phyloP scores from a whole-genome alignment of 2,888 invertebrate genomes.

The Cryptops parisi region DNA sequence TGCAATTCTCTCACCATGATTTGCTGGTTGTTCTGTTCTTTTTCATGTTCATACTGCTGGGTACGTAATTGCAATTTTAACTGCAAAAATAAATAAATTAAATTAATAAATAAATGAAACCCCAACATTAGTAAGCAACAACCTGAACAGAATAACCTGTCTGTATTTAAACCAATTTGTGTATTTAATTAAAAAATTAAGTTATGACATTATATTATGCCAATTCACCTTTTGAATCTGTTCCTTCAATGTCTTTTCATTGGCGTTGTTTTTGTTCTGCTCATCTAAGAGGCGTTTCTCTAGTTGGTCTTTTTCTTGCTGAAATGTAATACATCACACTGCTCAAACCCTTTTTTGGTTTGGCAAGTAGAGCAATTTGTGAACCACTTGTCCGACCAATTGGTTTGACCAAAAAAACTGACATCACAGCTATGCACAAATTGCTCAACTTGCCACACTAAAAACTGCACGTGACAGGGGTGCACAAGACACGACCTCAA shows the following conservation, averaged over 20 bases:
- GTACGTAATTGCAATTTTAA: constrained; percentile 55
- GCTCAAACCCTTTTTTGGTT: too few species aligned
- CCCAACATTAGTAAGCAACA: too few species aligned
- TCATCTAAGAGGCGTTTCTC: constrained; percentile 24
- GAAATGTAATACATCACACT: constrained; percentile 19
- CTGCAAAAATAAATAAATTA: constrained; percentile 29
- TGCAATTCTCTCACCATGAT: constrained; percentile 68
- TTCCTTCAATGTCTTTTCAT: constrained; percentile 22
- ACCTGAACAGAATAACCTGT: too few species aligned
- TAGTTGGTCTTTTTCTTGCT: constrained; percentile 33
- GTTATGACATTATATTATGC: background rate
- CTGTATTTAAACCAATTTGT: too few species aligned
- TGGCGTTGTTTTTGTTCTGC: constrained; percentile 21
- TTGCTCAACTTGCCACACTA: too few species aligned
- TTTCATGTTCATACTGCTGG: constrained; percentile 66
- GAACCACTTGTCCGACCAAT: too few species aligned
- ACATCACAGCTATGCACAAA: too few species aligned
- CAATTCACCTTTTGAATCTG: constrained; percentile 25
- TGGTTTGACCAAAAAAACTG: too few species aligned
- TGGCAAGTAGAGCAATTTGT: too few species aligned
- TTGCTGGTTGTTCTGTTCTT: constrained; percentile 59
- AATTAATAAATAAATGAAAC: too few species aligned
- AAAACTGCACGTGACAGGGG: too few species aligned
- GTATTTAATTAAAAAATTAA: constrained; percentile 5
- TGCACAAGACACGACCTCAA: too few species aligned